Base-by-base conservation (phyloP, 2,888 invertebrate species). In the Melanophora roralis region DNA sequence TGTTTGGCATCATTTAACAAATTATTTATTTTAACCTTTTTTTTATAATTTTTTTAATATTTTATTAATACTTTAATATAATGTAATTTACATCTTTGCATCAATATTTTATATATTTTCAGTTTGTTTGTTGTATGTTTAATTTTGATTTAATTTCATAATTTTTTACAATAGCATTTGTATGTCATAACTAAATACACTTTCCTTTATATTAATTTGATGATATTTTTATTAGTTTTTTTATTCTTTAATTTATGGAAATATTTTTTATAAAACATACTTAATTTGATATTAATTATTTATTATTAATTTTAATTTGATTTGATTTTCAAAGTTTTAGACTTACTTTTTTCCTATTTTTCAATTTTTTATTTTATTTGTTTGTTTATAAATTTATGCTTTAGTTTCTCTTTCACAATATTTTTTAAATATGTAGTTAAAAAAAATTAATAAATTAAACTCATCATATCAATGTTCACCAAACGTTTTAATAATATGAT, bases 1-100 rank as follows among this genome's bases (percentile, higher is more conserved):
- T 4, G 38, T 55, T 76, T 76, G 62, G 62, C 76, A 76, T 69
- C 55, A 76, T 55, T 76, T 64, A 76, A 76, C 76, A 76, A 64
- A 43, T 76, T 67, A 38, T 51, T 9, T 32, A 27, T 55, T 55
- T 72, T 38, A 38, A 40, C 11, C n/a, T 14, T 51, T 68, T 19
- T 12, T 36, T 49, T 47, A 12, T 51, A 45, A 12, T 12, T 45
- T 49, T 47, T 57, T 40, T 49, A 6, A n/a, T n/a, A n/a, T 57
- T 65, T 14, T 11, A 38, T 64, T 32, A 16, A 34, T 55, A 34
- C 4, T 55, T 14, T 47, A n/a, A 47, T 32, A 12, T 32, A 12
- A 53, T 45, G 23, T 55, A 38, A 62, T 27, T n/a, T 47, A 27
- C 32, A 27, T 14, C 19, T 71, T 49, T 23, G 14, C 21, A 3